Evolutionary conservation across 1,140 invertebrate species (phyloP).

Genomic region (Euura saliciscinereae): DNA sequence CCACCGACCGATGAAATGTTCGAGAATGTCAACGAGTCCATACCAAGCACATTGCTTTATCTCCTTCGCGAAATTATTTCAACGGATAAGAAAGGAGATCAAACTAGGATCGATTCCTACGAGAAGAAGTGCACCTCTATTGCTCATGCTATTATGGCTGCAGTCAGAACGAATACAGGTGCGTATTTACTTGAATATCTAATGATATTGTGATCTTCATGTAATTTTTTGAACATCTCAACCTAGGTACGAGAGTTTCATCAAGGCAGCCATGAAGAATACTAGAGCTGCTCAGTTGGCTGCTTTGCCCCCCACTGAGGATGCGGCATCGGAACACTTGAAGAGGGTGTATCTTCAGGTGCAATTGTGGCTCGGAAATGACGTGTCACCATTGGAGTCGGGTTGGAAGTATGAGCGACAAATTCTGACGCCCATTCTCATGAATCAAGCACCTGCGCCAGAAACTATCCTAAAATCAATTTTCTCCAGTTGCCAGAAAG

Average conservation of each 20-base stretch:
- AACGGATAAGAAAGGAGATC: slow-evolving; percentile 19
- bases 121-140: slow-evolving; percentile 24
- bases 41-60: slow-evolving; percentile 21
- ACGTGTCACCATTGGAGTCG: slow-evolving; percentile 31
- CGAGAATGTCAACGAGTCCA: neutral
- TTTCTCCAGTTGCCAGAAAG: slow-evolving; percentile 36
- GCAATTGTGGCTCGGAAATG: slow-evolving; percentile 29
- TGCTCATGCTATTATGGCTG: slow-evolving; percentile 23
- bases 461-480: slow-evolving; percentile 32
- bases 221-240: neutral
- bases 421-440: slow-evolving; percentile 27
- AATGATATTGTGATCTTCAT: slow-evolving; percentile 1
- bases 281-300: slow-evolving; percentile 22
- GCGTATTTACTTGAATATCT: neutral
- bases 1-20: slow-evolving; percentile 23
- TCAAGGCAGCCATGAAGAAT: slow-evolving; percentile 8
- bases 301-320: slow-evolving; percentile 32
- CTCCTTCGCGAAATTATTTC: slow-evolving; percentile 22
- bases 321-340: slow-evolving; percentile 33
- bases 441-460: slow-evolving; percentile 31
- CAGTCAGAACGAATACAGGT: slow-evolving; percentile 16
- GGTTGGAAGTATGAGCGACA: slow-evolving; percentile 29
- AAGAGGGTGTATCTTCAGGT: slow-evolving; percentile 36
- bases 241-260: slow-evolving; percentile 2
- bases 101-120: slow-evolving; percentile 11